A percentile compares a stretch with the other conserved stretches of the same genome.
Evolutionary conservation across 1,140 invertebrate species (phyloP).

Genomic region (Monomorium pharaonis): DNA sequence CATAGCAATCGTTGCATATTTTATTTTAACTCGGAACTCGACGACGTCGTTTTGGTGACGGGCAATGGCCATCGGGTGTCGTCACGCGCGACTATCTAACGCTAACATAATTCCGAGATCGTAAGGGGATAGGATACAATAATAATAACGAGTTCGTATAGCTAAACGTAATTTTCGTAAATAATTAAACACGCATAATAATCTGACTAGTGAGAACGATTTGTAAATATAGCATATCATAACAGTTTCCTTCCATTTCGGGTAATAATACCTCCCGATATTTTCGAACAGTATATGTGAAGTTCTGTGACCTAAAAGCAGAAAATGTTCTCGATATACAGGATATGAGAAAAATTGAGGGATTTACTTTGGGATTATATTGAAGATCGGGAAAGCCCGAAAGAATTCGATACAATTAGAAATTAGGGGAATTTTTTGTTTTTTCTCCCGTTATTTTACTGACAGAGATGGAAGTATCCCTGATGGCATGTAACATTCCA

Average conservation of each 20-base stretch:
- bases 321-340: neutral
- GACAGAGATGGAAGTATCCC: neutral
- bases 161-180: neutral
- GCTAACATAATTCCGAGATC: neutral
- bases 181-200: neutral
- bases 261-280: neutral
- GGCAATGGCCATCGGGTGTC: neutral
- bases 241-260: neutral
- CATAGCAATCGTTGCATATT: constrained; percentile 7
- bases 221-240: neutral
- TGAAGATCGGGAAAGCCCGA: neutral
- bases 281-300: neutral
- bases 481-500: too few relatives aligned
- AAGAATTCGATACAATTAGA: neutral
- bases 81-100: neutral
- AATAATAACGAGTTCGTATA: neutral
- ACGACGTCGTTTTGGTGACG: constrained; percentile 9
- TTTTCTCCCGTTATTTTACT: neutral
- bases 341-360: neutral
- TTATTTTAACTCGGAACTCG: neutral
- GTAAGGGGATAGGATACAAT: neutral
- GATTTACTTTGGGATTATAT: constrained; percentile 6
- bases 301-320: neutral
- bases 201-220: neutral
- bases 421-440: neutral